phyloP scores from a whole-genome alignment of 2,113 vertebrate species.

The Prionailurus bengalensis region DNA sequence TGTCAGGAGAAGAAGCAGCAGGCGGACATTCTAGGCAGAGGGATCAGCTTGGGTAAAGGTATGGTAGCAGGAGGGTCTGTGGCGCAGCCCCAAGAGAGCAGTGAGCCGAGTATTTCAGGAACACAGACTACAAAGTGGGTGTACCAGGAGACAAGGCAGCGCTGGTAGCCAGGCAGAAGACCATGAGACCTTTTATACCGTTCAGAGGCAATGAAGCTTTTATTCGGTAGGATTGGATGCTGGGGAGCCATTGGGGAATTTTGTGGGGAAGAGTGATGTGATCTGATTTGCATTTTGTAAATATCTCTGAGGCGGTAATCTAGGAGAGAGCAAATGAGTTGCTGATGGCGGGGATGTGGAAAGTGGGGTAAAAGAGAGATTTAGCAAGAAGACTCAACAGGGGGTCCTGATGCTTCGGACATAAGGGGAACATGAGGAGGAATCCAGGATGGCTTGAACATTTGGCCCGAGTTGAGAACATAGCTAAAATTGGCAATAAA shows the following conservation, averaged over 20 bases:
- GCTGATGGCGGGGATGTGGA: not conserved
- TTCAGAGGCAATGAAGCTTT: not conserved
- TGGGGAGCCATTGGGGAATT: not conserved
- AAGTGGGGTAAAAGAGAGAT: not conserved
- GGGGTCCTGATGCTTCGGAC: not conserved
- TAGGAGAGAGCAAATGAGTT: not conserved
- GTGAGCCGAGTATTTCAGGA: not conserved
- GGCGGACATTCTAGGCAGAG: not conserved
- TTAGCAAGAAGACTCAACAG: not conserved
- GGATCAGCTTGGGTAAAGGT: too few relatives aligned
- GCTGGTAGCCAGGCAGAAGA: not conserved
- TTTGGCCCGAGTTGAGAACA: not conserved
- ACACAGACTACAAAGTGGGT: not conserved
- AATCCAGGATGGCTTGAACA: not conserved
- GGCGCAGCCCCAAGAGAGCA: not conserved
- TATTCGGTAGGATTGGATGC: not conserved
- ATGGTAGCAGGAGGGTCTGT: too few relatives aligned
- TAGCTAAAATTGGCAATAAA: not conserved
- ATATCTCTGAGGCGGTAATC: not conserved
- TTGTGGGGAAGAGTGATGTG: not conserved
- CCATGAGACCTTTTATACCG: not conserved
- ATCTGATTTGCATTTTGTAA: not conserved
- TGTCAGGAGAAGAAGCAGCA: not conserved
- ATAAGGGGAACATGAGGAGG: not conserved
- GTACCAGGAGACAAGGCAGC: fast-evolving